phyloP scores from a whole-genome alignment of 1,140 invertebrate species.

The Drosophila neocordata region DNA sequence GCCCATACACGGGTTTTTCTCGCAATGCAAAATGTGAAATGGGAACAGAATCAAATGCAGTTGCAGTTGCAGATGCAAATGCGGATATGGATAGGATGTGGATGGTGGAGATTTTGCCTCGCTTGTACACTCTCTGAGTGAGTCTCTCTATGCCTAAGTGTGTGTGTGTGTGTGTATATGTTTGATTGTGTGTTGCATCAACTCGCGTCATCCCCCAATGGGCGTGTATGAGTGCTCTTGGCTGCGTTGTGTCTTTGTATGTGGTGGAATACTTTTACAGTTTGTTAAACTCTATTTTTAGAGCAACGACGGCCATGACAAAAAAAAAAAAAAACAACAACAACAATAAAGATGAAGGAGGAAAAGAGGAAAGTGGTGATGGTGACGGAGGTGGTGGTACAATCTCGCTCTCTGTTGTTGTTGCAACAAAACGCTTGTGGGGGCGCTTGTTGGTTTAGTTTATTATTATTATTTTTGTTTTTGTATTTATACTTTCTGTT shows the following conservation, averaged over 20 bases:
- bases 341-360: not conserved
- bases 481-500: slow-evolving; percentile 29
- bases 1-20: slow-evolving; percentile 27
- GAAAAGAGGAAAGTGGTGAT: not conserved
- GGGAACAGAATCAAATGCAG: slow-evolving; percentile 3
- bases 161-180: not conserved
- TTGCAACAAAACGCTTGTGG: slow-evolving; percentile 43
- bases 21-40: slow-evolving; percentile 22
- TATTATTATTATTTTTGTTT: slow-evolving; percentile 41
- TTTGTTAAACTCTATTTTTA: slow-evolving; percentile 81
- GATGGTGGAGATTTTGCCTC: not conserved
- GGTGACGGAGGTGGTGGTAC: slow-evolving; percentile 12
- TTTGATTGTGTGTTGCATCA: slow-evolving; percentile 44
- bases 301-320: slow-evolving; percentile 66
- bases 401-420: slow-evolving; percentile 40
- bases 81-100: slow-evolving; percentile 4
- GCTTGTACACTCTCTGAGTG: slow-evolving; percentile 5
- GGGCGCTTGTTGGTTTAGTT: slow-evolving; percentile 74
- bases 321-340: slow-evolving; percentile 26
- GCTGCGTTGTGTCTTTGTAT: slow-evolving; percentile 63
- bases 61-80: not conserved
- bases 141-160: not conserved
- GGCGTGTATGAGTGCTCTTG: slow-evolving; percentile 25
- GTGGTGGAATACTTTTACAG: slow-evolving; percentile 80
- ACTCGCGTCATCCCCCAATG: slow-evolving; percentile 54